Evolutionary conservation across 2,888 invertebrate genomes (phyloP).

Genomic region (Aphidius colemani): DNA sequence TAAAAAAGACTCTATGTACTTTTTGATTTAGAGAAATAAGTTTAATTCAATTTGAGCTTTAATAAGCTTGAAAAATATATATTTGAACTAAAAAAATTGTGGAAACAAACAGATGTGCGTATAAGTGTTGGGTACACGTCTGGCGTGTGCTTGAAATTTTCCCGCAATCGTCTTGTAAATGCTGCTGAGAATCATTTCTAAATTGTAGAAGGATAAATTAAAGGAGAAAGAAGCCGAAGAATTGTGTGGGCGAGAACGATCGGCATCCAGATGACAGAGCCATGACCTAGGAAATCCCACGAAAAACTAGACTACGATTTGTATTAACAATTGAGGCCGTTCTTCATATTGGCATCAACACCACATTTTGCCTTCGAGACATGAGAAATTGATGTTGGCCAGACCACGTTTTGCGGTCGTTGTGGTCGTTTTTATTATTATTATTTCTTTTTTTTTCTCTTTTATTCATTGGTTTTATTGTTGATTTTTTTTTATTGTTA

Average conservation of each 20-base stretch:
- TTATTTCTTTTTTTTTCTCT: conserved; percentile 8
- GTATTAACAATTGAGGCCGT: conserved; percentile 20
- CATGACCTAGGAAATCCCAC: conserved; percentile 49
- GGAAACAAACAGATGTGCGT: conserved; percentile 14
- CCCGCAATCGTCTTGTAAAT: conserved; percentile 5
- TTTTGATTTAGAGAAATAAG: too few species aligned
- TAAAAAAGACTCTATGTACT: too few species aligned
- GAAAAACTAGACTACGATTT: conserved; percentile 28
- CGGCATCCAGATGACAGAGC: conserved; percentile 48
- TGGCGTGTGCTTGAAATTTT: conserved; percentile 23
- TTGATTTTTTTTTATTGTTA: conserved; percentile 9
- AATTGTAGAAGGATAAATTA: not conserved
- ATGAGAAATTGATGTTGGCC: conserved; percentile 33
- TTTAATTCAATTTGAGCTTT: too few species aligned
- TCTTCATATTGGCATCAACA: conserved; percentile 4
- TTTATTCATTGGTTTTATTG: not conserved
- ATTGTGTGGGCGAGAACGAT: conserved; percentile 29
- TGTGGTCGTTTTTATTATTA: conserved; percentile 19
- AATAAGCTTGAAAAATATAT: too few species aligned
- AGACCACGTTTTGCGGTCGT: conserved; percentile 25
- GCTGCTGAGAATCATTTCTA: not conserved
- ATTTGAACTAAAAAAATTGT: not conserved
- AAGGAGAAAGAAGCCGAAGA: conserved; percentile 29
- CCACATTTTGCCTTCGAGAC: conserved; percentile 20
- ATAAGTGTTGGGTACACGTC: conserved; percentile 9